These are phyloP conservation scores for Papilio machaon DNA, from an alignment of 1,140 invertebrate genomes.

Conservation along the genomic window DNA sequence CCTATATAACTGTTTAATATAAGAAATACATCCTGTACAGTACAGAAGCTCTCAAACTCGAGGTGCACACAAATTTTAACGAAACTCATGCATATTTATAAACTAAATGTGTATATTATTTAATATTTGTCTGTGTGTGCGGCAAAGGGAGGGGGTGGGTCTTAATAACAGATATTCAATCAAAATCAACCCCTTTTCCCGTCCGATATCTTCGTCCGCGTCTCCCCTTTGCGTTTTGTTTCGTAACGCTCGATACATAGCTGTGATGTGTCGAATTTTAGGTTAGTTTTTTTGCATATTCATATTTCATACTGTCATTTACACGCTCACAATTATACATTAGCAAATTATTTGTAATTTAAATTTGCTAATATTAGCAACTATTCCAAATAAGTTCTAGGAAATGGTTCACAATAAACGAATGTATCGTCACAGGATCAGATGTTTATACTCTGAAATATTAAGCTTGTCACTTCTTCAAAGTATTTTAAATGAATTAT, in stretches of 20 bases:
- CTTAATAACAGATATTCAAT: constrained; percentile 81
- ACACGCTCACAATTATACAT: not conserved
- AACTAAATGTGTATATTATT: constrained; percentile 75
- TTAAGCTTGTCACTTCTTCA: not conserved
- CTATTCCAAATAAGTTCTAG: too few relatives aligned
- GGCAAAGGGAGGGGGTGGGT: constrained; percentile 59
- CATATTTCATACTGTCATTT: not conserved
- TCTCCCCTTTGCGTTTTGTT: constrained; percentile 70
- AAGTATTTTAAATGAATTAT: not conserved
- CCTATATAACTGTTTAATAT: constrained; percentile 14
- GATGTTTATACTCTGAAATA: not conserved
- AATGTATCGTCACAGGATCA: too few relatives aligned
- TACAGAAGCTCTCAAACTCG: constrained; percentile 39
- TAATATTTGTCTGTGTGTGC: constrained; percentile 73
- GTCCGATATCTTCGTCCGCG: constrained; percentile 73
- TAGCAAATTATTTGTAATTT: not conserved
- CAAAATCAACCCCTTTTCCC: constrained; percentile 78
- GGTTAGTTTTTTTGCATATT: constrained; percentile 7
- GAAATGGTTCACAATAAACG: too few relatives aligned
- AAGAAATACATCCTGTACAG: not conserved
- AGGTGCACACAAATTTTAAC: constrained; percentile 65
- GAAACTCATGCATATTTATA: constrained; percentile 81
- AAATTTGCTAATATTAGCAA: not conserved
- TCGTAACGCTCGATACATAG: constrained; percentile 50
- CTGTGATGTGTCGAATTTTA: constrained; percentile 25